Evolutionary conservation across 2,888 invertebrate genomes (phyloP).

Genomic region (Ceratothoa steindachneri): DNA sequence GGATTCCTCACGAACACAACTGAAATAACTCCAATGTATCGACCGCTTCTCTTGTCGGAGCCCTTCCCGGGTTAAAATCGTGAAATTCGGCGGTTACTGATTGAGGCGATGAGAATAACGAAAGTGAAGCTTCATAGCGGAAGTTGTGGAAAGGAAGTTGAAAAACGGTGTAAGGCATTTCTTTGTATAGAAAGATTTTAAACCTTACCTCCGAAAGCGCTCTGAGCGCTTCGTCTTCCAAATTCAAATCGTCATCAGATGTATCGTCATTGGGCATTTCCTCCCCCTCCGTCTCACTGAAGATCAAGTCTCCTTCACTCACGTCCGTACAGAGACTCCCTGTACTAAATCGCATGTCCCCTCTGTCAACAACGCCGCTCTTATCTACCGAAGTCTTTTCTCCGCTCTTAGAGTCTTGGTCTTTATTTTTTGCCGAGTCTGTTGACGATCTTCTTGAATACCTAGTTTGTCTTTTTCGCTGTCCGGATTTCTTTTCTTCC

Average conservation of each 20-base stretch:
- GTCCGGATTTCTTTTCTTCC: background rate
- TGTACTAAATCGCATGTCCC: constrained; percentile 27
- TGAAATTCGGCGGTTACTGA: background rate
- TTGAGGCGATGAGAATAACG: background rate
- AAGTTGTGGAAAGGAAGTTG: constrained; percentile 4
- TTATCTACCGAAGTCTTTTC: background rate
- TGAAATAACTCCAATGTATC: too few species aligned
- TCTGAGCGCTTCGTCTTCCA: constrained; percentile 43
- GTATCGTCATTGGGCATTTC: constrained; percentile 33
- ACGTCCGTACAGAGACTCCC: constrained; percentile 31
- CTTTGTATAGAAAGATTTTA: constrained; percentile 8
- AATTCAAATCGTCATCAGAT: constrained; percentile 41
- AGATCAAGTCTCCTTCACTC: constrained; percentile 35
- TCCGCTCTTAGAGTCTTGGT: background rate
- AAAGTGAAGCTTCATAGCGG: constrained; percentile 2
- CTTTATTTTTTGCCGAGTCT: background rate
- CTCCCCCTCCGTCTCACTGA: constrained; percentile 46
- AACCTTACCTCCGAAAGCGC: constrained; percentile 38
- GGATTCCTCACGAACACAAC: too few species aligned
- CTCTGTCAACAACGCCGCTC: background rate
- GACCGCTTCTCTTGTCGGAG: background rate
- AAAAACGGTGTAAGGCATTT: constrained; percentile 10
- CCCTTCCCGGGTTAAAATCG: background rate
- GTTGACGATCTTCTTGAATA: background rate
- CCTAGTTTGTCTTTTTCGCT: background rate